phyloP scores from a whole-genome alignment of 2,797 vertebrate species.

The Tapirus indicus region DNA sequence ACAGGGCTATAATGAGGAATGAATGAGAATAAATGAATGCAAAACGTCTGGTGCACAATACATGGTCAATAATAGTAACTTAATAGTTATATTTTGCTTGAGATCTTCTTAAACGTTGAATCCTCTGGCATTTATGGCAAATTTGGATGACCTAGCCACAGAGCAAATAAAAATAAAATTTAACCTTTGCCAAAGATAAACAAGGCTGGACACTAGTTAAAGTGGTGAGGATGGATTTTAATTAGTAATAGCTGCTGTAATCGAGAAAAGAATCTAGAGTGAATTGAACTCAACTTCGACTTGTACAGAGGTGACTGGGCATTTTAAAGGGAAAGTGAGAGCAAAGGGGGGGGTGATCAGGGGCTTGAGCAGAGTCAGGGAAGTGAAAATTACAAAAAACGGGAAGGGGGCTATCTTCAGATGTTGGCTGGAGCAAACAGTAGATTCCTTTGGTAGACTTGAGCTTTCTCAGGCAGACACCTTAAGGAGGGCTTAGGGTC shows the following conservation, averaged over 20 bases:
- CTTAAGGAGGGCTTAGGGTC: neutral
- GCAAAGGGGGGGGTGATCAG: fast-evolving
- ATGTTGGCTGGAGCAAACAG: neutral
- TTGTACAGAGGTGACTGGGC: neutral
- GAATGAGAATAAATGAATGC: neutral
- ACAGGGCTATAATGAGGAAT: neutral
- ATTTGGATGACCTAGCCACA: neutral
- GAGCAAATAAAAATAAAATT: neutral
- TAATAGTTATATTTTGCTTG: neutral
- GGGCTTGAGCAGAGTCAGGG: neutral
- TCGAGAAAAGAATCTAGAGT: neutral
- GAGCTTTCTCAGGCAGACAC: neutral
- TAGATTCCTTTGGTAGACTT: neutral
- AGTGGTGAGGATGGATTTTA: neutral
- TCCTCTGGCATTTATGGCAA: neutral
- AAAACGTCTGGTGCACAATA: neutral
- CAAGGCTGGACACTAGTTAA: neutral
- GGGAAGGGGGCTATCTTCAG: neutral
- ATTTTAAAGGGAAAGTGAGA: neutral
- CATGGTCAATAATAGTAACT: neutral
- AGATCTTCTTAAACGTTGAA: neutral
- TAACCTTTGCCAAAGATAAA: neutral
- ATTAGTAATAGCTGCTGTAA: neutral
- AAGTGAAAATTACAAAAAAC: neutral
- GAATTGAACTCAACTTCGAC: neutral